phyloP scores from a whole-genome alignment of 2,888 invertebrate genomes.

The Eupeodes luniger region DNA sequence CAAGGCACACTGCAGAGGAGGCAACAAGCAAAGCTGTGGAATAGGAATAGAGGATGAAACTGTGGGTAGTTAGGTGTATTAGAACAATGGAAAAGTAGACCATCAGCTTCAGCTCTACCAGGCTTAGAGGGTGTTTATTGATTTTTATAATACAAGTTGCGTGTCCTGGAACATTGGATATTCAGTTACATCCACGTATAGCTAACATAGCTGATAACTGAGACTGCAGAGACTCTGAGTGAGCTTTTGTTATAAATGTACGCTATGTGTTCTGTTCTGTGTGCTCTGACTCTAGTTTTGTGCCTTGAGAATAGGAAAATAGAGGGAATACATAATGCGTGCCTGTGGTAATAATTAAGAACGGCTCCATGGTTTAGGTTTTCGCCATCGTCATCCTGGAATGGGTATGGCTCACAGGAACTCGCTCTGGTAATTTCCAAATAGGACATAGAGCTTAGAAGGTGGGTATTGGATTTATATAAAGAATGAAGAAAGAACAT shows the following conservation, averaged over 20 bases:
- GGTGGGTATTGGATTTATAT: background rate
- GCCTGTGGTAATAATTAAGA: conserved; percentile 71
- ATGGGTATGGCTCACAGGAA: conserved; percentile 35
- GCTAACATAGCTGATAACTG: background rate
- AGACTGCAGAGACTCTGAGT: background rate
- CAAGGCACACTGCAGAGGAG: background rate
- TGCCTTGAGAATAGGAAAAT: conserved; percentile 23
- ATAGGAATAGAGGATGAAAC: conserved; percentile 14
- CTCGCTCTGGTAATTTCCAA: conserved; percentile 53
- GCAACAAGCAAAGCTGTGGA: background rate
- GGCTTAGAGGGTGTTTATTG: conserved; percentile 27
- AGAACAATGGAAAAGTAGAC: conserved; percentile 28
- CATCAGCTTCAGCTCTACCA: background rate
- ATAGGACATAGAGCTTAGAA: conserved; percentile 6
- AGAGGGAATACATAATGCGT: conserved; percentile 55
- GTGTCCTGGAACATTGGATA: conserved; percentile 37
- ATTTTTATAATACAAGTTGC: conserved; percentile 47
- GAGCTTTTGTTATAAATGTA: conserved; percentile 31
- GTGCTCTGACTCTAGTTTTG: background rate
- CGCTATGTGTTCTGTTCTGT: background rate
- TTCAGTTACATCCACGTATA: conserved; percentile 29
- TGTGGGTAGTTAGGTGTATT: background rate
- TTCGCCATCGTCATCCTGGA: background rate
- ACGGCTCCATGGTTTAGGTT: conserved; percentile 18
- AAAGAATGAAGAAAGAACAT: conserved; percentile 4